A percentile compares a stretch with the other conserved stretches of the same genome.
phyloP scores from a whole-genome alignment of 1,140 invertebrate species.

The Marisa cornuarietis region DNA sequence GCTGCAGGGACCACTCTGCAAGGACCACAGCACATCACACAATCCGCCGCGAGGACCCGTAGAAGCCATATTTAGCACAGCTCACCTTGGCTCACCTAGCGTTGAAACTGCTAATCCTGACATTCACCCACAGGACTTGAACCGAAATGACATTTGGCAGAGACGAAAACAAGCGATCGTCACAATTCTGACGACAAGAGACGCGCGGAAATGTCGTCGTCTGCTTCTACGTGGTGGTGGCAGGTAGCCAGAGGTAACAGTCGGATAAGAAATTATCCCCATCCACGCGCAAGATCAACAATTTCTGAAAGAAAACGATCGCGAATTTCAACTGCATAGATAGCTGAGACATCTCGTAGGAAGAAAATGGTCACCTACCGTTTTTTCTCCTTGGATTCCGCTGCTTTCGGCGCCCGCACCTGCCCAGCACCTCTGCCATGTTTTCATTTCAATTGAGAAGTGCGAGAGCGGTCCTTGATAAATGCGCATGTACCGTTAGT shows the following conservation, averaged over 20 bases:
- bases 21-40: too few species aligned
- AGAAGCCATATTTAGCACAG: slow-evolving; percentile 27
- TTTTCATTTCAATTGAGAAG: slow-evolving; percentile 40
- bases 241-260: slow-evolving; percentile 26
- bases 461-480: slow-evolving; percentile 28
- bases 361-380: slow-evolving; percentile 29
- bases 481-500: slow-evolving; percentile 41
- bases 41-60: slow-evolving; percentile 17
- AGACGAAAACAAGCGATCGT: too few species aligned
- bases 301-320: slow-evolving; percentile 14
- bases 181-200: not conserved
- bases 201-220: slow-evolving; percentile 11
- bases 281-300: slow-evolving; percentile 1
- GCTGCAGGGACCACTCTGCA: too few species aligned
- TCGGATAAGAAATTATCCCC: slow-evolving; percentile 14
- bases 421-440: slow-evolving; percentile 42
- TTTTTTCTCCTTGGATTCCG: slow-evolving; percentile 38
- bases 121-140: too few species aligned
- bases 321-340: not conserved
- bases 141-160: too few species aligned
- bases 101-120: not conserved
- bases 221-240: slow-evolving; percentile 26
- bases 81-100: slow-evolving; percentile 28
- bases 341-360: not conserved
- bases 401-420: slow-evolving; percentile 41